phyloP scores from a whole-genome alignment of 2,797 vertebrate genomes.

The Chelidonichthys spinosus region DNA sequence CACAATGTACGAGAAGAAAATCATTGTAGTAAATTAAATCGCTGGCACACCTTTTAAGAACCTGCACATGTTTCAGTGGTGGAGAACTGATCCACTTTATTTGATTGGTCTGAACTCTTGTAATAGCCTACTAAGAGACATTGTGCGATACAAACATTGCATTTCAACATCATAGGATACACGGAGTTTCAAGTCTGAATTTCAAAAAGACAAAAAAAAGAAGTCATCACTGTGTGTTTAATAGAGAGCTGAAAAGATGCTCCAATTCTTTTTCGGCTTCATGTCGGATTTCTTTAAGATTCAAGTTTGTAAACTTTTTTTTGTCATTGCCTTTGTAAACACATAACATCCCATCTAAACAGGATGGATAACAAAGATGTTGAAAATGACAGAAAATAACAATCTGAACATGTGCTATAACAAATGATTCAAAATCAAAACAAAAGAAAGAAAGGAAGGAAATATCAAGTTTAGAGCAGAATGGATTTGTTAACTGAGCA shows the following conservation, averaged over 20 bases:
- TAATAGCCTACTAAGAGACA: constrained; percentile 90
- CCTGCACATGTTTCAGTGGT: constrained; percentile 64
- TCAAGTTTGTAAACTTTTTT: constrained; percentile 87
- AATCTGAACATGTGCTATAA: constrained; percentile 73
- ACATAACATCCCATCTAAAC: constrained; percentile 81
- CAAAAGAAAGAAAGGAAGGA: constrained; percentile 46
- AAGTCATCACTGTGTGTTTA: constrained; percentile 81
- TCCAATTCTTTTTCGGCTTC: constrained; percentile 79
- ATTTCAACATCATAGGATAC: constrained; percentile 86
- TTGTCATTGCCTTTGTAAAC: constrained; percentile 86
- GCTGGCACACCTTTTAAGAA: constrained; percentile 36
- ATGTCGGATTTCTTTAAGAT: constrained; percentile 84
- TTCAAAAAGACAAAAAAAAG: constrained; percentile 80
- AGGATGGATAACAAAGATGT: constrained; percentile 80
- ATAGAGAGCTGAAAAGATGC: constrained; percentile 79
- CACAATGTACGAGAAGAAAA: constrained; percentile 1
- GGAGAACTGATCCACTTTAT: constrained; percentile 93
- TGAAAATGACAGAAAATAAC: constrained; percentile 75
- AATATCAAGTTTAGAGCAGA: constrained; percentile 70
- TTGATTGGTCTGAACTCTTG: constrained; percentile 91
- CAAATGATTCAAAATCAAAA: constrained; percentile 67
- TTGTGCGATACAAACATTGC: constrained; percentile 88
- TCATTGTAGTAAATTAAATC: background rate
- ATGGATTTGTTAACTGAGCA: constrained; percentile 65
- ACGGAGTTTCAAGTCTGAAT: constrained; percentile 89